Evolutionary conservation across 2,888 invertebrate species (phyloP).

Genomic region (Ypsolopha sequella): DNA sequence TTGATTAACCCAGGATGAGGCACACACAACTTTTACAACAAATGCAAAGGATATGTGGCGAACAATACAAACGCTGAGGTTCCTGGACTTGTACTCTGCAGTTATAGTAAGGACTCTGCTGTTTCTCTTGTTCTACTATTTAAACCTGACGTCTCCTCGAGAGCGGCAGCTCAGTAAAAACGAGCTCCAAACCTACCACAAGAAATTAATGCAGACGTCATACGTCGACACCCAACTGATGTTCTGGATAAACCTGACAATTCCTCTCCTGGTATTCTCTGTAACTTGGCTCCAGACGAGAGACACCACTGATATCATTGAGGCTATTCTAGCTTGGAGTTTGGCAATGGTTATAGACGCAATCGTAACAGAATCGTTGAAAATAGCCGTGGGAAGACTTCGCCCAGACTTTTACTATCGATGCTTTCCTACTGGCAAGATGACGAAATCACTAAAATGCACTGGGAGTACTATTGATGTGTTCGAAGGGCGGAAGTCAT

Average conservation of each 20-base stretch:
- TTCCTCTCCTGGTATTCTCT: conserved; percentile 68
- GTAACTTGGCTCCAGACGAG: conserved; percentile 33
- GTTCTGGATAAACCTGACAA: conserved; percentile 71
- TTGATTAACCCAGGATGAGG: no score
- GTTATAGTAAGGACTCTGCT: not conserved
- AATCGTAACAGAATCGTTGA: conserved; percentile 71
- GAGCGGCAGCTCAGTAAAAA: conserved; percentile 80
- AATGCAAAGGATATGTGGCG: not conserved
- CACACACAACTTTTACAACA: not conserved
- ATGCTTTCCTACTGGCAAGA: conserved; percentile 82
- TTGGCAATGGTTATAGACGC: conserved; percentile 75
- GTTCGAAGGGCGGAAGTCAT: conserved; percentile 85
- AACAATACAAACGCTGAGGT: not conserved
- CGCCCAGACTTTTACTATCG: conserved; percentile 87
- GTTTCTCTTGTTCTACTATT: conserved; percentile 9
- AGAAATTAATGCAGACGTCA: conserved; percentile 76
- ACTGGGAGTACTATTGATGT: conserved; percentile 72
- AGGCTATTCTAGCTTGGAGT: conserved; percentile 64
- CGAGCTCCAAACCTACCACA: conserved; percentile 78
- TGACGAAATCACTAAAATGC: conserved; percentile 47
- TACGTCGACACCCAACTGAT: conserved; percentile 75
- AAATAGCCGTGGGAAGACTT: conserved; percentile 75
- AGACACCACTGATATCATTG: conserved; percentile 22
- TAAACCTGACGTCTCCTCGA: conserved; percentile 73
- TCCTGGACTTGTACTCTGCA: not conserved